Percentiles rank a stretch among this genome's conserved stretches.
phyloP scores from a whole-genome alignment of 2,888 invertebrate species.

The Polydrusus cervinus region DNA sequence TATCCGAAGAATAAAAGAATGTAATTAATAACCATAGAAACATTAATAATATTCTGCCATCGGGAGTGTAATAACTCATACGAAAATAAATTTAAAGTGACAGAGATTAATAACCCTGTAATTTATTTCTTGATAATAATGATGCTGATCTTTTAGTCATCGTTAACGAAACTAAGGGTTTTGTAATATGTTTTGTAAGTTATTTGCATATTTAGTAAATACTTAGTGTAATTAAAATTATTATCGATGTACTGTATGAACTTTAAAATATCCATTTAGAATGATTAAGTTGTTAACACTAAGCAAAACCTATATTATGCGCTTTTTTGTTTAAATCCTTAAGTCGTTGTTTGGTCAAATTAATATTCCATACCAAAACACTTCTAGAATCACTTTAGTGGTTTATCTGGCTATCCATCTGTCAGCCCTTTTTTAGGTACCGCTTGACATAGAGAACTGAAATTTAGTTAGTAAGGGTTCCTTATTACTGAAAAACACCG shows the following conservation, averaged over 20 bases:
- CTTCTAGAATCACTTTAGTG: no score
- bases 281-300: slow-evolving; percentile 7
- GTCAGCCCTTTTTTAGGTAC: no score
- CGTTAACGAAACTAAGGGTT: slow-evolving; percentile 23
- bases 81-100: slow-evolving; percentile 29
- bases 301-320: no score
- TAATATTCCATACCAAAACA: no score
- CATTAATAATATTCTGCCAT: slow-evolving; percentile 28
- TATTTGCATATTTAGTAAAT: slow-evolving; percentile 12
- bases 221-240: not conserved
- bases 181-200: slow-evolving; percentile 16
- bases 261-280: not conserved
- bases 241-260: not conserved
- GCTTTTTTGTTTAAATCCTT: no score
- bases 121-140: slow-evolving; percentile 27
- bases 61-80: slow-evolving; percentile 29
- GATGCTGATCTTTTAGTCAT: slow-evolving; percentile 12
- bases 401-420: no score
- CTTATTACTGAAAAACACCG: no score
- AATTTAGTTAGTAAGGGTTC: no score
- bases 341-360: no score
- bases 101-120: slow-evolving; percentile 18
- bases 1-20: slow-evolving; percentile 24
- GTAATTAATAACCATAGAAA: slow-evolving; percentile 25
- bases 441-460: no score